Base-by-base conservation (phyloP, 2,113 vertebrate species). In the Strix uralensis region DNA sequence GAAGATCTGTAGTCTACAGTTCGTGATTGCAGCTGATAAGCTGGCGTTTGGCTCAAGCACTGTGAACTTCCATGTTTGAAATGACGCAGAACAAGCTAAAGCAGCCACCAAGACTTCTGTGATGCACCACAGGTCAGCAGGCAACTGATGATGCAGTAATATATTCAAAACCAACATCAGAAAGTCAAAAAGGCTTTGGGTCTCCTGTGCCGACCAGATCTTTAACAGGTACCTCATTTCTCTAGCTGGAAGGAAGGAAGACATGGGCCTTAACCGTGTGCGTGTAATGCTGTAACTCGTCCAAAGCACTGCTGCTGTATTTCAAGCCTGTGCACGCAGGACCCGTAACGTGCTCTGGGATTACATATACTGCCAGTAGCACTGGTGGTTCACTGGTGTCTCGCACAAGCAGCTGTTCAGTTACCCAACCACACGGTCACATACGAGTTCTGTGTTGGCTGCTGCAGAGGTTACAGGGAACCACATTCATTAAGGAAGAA, bases 391-490 rank as follows among this genome's bases (percentile, higher is more conserved):
- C 40, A 30, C 44, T 19, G n/a, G 15, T 25, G 12, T 8, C 55
- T 61, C 46, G 13, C 46, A 23, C 52, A 44, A 82, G 29, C 46
- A 36, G 51, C 11, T 3, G 6, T 7, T 14, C 16, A 5, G 4
- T 26, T 18, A 7, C 30, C 25, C 44, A 1, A 16, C 34, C n/a
- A 7, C 0, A 7, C 5, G 32, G 1, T 55, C 69, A 11, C 44
- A 4, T 0, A 6, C 0, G 2, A 47, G 30, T 17, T 44, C 66
- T 5, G 13, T 1, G 13, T 0, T 15, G 32, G 42, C 62, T 51
- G 32, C 14, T 8, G 40, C 36, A 16, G 52, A 30, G 67, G 12
- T 32, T 27, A 30, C 0, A 15, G 9, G 57, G 49, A 57, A 47
- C 19, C 42, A 29, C 13, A 2, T 4, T 13, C 38, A 21, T 47